A percentile compares a stretch with the other conserved stretches of the same genome.
These are phyloP conservation scores for Pentalonia nigronervosa DNA, from an alignment of 1,140 invertebrate species.

Conservation along the genomic window DNA sequence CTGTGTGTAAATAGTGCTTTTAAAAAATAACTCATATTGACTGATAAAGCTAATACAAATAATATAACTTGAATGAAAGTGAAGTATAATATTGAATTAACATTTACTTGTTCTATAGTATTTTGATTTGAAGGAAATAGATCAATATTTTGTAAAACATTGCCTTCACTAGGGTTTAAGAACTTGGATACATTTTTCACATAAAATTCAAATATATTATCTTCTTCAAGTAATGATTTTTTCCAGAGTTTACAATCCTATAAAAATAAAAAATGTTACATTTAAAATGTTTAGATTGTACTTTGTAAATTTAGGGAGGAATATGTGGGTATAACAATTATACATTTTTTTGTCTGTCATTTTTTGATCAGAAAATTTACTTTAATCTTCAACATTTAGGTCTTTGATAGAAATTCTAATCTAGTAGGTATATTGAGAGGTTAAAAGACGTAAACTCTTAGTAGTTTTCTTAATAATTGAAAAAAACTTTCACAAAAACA, in stretches of 20 bases:
- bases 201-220: slow-evolving; percentile 52
- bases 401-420: not conserved
- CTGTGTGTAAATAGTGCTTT: not conserved
- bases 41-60: not conserved
- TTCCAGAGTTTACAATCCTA: slow-evolving; percentile 57
- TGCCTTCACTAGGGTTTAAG: slow-evolving; percentile 42
- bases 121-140: slow-evolving; percentile 22
- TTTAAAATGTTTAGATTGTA: not conserved
- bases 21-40: too few relatives aligned
- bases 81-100: not conserved
- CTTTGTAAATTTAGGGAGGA: too few relatives aligned
- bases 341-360: not conserved
- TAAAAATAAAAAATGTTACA: slow-evolving; percentile 42
- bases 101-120: slow-evolving; percentile 39
- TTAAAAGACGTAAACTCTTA: too few relatives aligned
- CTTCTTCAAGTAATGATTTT: slow-evolving; percentile 41
- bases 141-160: not conserved
- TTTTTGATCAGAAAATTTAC: not conserved
- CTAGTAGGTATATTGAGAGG: too few relatives aligned
- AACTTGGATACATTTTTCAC: slow-evolving; percentile 57
- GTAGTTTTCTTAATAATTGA: too few relatives aligned
- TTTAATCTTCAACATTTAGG: not conserved
- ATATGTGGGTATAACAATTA: too few relatives aligned
- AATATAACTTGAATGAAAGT: not conserved
- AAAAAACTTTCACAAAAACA: too few relatives aligned